Base-by-base conservation (phyloP, 1,140 invertebrate species). In the Vanessa tameamea region DNA sequence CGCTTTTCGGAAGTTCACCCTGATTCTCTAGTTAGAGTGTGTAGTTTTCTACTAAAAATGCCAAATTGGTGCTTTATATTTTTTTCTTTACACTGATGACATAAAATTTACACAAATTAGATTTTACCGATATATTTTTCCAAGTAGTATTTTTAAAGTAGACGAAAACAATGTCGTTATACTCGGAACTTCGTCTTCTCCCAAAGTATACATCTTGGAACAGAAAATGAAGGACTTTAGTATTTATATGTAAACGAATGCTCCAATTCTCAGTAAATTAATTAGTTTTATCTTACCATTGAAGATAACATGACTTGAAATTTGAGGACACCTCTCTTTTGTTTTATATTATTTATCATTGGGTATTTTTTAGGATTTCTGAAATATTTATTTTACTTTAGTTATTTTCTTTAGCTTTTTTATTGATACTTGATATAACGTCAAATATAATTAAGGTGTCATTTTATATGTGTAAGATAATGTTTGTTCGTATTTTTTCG, bases 121-220 rank as follows among this genome's bases (percentile, higher is more conserved):
- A 7, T 53, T 63, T 85, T 85, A 94, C 94, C 88, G 86, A 82
- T 94, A 94, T 5, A 82, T 86, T 69, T 93, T 84, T 11, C 93
- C 93, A 14, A 91, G 88, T 47, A 87, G 86, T 8, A 94, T 85
- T 23, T 89, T 84, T n/a, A 94, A 82, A 66, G 93, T 93, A 66
- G 94, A 94, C 0, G 94, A 94, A 80, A 94, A 92, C 2, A 94
- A 86, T 9, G 94, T 94, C 0, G 95, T 94, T 50, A 95, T 86
- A 31, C 93, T 94, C 9, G 95, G 95, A 5, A 95, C 93, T 82
- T 95, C 95, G 77, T 95, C 94, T 71, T 93, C 93, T 3, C 94
- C 94, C 2, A 95, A 75, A 14, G 94, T 94, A 67, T 95, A 95
- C 55, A 95, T 84, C 94, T 95, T 67, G 13, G 87, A 84, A 75